Evolutionary conservation across 2,888 invertebrate genomes (phyloP).

Genomic region (Dicycla oo): DNA sequence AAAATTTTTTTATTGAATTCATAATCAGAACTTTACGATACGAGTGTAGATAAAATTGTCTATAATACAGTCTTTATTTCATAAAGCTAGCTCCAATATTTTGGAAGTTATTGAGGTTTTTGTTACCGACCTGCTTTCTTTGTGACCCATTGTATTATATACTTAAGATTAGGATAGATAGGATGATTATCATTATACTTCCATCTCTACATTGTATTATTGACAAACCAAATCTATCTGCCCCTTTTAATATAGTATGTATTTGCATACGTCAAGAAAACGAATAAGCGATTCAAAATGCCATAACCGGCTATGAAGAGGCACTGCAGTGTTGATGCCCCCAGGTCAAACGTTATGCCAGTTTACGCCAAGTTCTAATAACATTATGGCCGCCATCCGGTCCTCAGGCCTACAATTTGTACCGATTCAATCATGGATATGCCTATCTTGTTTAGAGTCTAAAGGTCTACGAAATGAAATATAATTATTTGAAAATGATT

Average conservation of each 20-base stretch:
- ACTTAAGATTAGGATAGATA: too few species aligned
- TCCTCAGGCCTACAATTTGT: constrained; percentile 75
- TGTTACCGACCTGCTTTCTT: too few species aligned
- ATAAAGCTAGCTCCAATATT: too few species aligned
- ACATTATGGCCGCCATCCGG: constrained; percentile 51
- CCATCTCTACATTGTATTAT: neutral
- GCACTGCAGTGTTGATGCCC: constrained; percentile 51
- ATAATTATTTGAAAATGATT: constrained; percentile 54
- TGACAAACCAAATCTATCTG: neutral
- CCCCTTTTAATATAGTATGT: too few species aligned
- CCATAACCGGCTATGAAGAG: constrained; percentile 39
- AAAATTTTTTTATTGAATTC: too few species aligned
- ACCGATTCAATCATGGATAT: constrained; percentile 76
- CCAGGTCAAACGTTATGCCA: constrained; percentile 70
- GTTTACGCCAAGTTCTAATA: constrained; percentile 72
- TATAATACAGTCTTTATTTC: too few species aligned
- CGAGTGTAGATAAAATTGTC: too few species aligned
- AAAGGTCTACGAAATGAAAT: constrained; percentile 29
- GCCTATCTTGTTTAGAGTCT: constrained; percentile 54
- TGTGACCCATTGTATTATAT: too few species aligned
- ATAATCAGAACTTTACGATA: too few species aligned
- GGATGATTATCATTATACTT: neutral
- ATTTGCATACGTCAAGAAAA: neutral
- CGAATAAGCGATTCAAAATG: constrained; percentile 16
- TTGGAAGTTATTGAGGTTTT: too few species aligned